These are phyloP conservation scores for Chelonia mydas DNA, from an alignment of 2,797 vertebrate species.

Conservation along the genomic window DNA sequence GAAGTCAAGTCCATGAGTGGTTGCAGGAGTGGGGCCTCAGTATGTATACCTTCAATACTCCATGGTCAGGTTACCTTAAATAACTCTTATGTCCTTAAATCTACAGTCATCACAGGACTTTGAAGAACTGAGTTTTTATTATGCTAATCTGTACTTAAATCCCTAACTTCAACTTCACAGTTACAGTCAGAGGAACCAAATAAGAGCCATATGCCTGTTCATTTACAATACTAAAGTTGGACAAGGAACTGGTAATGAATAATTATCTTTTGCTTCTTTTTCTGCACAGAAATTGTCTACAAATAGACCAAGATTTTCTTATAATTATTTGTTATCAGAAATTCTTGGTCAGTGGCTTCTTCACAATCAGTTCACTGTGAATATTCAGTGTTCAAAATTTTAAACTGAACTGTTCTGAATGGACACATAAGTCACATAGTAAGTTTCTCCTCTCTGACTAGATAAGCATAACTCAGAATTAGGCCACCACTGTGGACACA, in stretches of 20 bases:
- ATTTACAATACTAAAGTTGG: not conserved
- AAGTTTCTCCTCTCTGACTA: slow-evolving; percentile 17
- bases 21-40: not conserved
- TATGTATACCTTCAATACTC: not conserved
- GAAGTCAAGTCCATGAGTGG: not conserved
- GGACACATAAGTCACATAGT: slow-evolving; percentile 2
- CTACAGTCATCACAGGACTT: not conserved
- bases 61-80: not conserved
- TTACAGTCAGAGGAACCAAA: slow-evolving; percentile 18
- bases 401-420: slow-evolving; percentile 37
- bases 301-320: not conserved
- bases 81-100: slow-evolving; percentile 26
- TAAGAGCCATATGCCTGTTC: not conserved
- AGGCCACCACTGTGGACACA: not conserved
- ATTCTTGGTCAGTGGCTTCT: not conserved
- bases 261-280: not conserved
- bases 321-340: not conserved
- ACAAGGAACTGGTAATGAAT: not conserved
- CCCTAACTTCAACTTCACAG: slow-evolving; percentile 37
- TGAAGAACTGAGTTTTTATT: slow-evolving; percentile 45
- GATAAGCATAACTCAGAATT: not conserved
- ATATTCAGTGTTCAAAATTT: slow-evolving; percentile 9
- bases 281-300: not conserved
- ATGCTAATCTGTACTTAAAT: slow-evolving; percentile 13
- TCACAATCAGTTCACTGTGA: not conserved